A percentile compares a stretch with the other conserved stretches of the same genome.
phyloP scores from a whole-genome alignment of 2,113 vertebrate genomes.

The Protobothrops mucrosquamatus region DNA sequence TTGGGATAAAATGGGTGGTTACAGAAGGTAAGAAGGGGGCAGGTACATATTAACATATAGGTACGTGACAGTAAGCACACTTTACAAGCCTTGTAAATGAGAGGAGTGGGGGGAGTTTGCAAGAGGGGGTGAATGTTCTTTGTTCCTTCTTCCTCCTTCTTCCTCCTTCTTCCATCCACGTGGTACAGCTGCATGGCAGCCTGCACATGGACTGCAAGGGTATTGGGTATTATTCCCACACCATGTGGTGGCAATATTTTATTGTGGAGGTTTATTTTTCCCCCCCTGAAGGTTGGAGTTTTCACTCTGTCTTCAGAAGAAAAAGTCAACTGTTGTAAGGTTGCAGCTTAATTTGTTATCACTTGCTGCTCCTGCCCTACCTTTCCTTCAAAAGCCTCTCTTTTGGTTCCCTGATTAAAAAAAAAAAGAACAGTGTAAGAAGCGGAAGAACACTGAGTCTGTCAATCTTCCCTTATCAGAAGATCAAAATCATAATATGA shows the following conservation, averaged over 20 bases:
- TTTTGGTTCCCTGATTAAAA: not conserved
- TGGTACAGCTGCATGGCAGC: too few relatives aligned
- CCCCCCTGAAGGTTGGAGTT: not conserved
- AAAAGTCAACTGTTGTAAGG: not conserved
- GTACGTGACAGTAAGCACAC: too few relatives aligned
- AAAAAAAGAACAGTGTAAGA: not conserved
- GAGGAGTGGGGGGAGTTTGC: too few relatives aligned
- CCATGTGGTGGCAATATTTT: constrained; percentile 67
- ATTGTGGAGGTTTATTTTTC: constrained; percentile 6
- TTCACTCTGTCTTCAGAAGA: not conserved
- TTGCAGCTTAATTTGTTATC: not conserved
- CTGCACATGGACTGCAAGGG: too few relatives aligned
- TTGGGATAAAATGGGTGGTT: too few relatives aligned
- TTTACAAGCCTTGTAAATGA: too few relatives aligned
- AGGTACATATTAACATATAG: too few relatives aligned
- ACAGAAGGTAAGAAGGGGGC: too few relatives aligned
- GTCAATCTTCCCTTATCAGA: not conserved
- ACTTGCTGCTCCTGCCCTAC: not conserved
- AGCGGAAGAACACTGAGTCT: not conserved
- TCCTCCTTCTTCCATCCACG: too few relatives aligned
- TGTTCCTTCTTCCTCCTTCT: too few relatives aligned
- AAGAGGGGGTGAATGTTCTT: too few relatives aligned
- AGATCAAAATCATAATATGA: not conserved
- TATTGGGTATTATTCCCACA: too few relatives aligned
- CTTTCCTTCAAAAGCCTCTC: not conserved